Evolutionary conservation across 1,140 invertebrate genomes (phyloP).

Genomic region (Oedothorax gibbosus): DNA sequence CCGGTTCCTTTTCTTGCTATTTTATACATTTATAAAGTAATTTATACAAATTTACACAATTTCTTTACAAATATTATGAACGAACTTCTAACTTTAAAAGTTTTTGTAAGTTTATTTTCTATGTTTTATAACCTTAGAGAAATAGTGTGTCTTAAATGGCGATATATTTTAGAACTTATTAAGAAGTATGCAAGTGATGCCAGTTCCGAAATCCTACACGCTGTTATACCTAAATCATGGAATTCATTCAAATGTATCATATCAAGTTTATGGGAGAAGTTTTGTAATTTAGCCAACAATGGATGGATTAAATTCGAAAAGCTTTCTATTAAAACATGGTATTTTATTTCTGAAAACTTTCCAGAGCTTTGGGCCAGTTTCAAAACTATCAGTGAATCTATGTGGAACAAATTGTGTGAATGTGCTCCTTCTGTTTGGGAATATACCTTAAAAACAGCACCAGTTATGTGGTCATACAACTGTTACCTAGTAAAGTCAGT

Average conservation of each 20-base stretch:
- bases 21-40: too few species aligned
- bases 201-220: not conserved
- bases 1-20: too few species aligned
- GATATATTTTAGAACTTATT: not conserved
- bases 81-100: too few species aligned
- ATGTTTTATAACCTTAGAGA: too few species aligned
- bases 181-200: not conserved
- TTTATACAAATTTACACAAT: too few species aligned
- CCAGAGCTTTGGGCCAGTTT: slow-evolving; percentile 27
- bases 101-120: too few species aligned
- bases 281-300: not conserved
- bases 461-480: slow-evolving; percentile 8
- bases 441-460: not conserved
- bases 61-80: too few species aligned
- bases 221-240: slow-evolving; percentile 31
- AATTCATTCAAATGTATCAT: not conserved
- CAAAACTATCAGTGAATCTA: not conserved
- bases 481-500: not conserved
- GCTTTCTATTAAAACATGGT: not conserved
- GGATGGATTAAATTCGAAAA: slow-evolving; percentile 3
- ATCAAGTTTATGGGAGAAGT: slow-evolving; percentile 13
- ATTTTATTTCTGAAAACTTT: not conserved
- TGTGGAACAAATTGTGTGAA: not conserved
- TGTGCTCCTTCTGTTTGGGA: slow-evolving; percentile 28
- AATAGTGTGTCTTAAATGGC: too few species aligned